Evolutionary conservation across 2,888 invertebrate genomes (phyloP), one percentile per base, ranked within the genome.

Genomic region (Eurytoma adleriae): DNA sequence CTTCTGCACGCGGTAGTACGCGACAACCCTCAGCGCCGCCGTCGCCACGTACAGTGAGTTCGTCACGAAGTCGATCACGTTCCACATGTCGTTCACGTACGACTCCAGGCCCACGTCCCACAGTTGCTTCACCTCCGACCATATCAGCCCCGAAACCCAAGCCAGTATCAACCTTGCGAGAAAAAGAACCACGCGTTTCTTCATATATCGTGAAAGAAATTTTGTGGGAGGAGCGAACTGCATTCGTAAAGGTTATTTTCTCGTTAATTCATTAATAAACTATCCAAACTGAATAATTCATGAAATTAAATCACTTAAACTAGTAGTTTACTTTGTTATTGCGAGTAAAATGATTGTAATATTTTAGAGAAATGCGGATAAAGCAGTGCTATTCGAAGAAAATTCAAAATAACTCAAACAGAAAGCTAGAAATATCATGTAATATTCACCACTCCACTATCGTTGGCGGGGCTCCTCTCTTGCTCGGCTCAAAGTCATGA

Each of bases 1-100:
- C 71, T 96, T 96, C 94, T 96, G 90, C 52, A 98, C 99, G 94
- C 98, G 96, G 89, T 97, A 95, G 91, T 98, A 98, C 16, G 99
- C 98, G 48, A 99, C 98, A 79, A 98, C 94, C 84, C 99, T 93
- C 75, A 99, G 93, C 2, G 98, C 98, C 75, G 99, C 96, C 0
- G 99, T 99, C 76, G 99, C 98, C 83, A 99, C 97, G 91, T 99
- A 99, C 57, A 99, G 92, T 10, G 99, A 98, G 92, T 99, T 99
- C 82, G 99, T 99, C 84, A 99, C 97, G 91, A 99, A 99, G 92
- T 99, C 99, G 86, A 99, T 96, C 81, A 99, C 98, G 91, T 99
- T 99, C 99, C 99, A 99, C 98, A 99, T 98, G 91, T 99, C 99
- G 88, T 98, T 96, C 79, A 97, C 95, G 92, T 99, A 99, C 90